These are phyloP conservation scores for Polypedilum vanderplanki DNA, from an alignment of 1,140 invertebrate species.

Conservation along the genomic window DNA sequence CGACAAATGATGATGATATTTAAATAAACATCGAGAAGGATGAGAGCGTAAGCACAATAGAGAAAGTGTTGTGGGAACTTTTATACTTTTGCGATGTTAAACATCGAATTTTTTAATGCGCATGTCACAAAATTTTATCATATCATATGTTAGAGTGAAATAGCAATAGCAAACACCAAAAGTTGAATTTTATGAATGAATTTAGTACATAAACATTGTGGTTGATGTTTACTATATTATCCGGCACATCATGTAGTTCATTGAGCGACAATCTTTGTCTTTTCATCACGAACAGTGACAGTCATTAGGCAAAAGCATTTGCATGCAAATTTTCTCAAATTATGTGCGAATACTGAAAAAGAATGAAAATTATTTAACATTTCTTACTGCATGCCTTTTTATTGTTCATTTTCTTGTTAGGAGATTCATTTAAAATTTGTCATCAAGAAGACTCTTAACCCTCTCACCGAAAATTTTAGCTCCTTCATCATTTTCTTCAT, in stretches of 20 bases:
- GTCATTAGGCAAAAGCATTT: not conserved
- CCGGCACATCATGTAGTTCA: too few species aligned
- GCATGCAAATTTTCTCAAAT: not conserved
- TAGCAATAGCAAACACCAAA: not conserved
- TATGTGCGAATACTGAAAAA: not conserved
- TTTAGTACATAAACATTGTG: not conserved
- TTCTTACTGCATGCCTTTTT: too few species aligned
- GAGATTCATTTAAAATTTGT: slow-evolving; percentile 36
- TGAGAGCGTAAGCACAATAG: not conserved
- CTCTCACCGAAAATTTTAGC: slow-evolving; percentile 48
- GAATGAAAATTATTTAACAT: too few species aligned
- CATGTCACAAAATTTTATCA: not conserved
- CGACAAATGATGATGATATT: not conserved
- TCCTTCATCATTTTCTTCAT: slow-evolving; percentile 49
- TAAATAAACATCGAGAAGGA: slow-evolving; percentile 22
- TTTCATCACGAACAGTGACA: not conserved
- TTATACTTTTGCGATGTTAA: not conserved
- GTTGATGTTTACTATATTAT: slow-evolving; percentile 6
- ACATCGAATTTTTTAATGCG: not conserved
- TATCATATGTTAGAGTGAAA: not conserved
- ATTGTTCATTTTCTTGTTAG: too few species aligned
- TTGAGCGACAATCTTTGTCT: too few species aligned
- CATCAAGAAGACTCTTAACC: slow-evolving; percentile 49
- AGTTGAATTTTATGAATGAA: slow-evolving; percentile 10
- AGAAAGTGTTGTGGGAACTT: not conserved